A percentile compares a stretch with the other conserved stretches of the same genome.
Conservation (phyloP, 53 echinoderm and acorn worm genomes). For the Echinarachnius parma region DNA sequence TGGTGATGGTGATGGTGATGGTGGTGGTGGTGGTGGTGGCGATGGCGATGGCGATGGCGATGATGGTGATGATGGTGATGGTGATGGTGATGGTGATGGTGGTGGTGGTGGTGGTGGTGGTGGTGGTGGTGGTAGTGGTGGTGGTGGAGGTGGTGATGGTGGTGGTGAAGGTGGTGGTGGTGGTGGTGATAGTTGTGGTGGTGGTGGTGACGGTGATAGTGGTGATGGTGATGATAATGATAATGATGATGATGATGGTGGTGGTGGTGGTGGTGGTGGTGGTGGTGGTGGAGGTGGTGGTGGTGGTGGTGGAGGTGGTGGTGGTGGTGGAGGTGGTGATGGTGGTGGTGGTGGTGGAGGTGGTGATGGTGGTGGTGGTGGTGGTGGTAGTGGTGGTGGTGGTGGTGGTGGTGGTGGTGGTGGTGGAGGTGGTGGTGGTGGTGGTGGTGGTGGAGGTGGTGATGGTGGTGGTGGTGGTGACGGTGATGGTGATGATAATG, state of each 20-base stretch:
- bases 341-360: neutral
- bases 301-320: neutral
- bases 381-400: neutral
- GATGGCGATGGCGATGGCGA: neutral
- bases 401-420: neutral
- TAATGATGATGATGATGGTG: neutral
- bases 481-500: neutral
- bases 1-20: neutral
- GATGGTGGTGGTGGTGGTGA: neutral
- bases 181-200: neutral
- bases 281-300: neutral
- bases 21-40: neutral
- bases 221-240: neutral
- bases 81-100: neutral
- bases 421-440: neutral
- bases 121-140: neutral
- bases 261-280: neutral
- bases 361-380: neutral
- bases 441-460: neutral
- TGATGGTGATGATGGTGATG: neutral
- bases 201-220: neutral
- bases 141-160: neutral
- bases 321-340: neutral
- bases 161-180: neutral
- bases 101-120: neutral